Evolutionary conservation across 2,888 invertebrate species (phyloP).

Genomic region (Clitarchus hookeri): DNA sequence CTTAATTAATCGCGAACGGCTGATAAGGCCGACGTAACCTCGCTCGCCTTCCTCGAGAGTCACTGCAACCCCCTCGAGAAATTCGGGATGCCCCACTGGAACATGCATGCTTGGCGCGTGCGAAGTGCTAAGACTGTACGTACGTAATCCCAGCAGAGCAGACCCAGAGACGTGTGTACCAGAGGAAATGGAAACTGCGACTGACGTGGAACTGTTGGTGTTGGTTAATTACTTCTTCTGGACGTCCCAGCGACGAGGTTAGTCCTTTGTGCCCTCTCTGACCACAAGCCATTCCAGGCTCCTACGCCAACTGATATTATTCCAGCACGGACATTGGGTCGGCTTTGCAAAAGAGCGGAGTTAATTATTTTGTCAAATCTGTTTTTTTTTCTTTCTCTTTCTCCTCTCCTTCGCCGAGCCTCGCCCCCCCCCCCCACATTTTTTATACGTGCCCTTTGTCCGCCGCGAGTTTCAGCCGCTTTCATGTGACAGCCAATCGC

Average conservation of each 20-base stretch:
- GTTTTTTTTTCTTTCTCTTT: background rate
- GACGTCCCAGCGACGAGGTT: background rate
- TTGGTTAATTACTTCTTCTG: background rate
- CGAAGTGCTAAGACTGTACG: no score
- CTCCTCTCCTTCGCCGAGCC: background rate
- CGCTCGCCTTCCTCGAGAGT: no score
- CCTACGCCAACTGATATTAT: background rate
- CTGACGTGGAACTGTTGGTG: background rate
- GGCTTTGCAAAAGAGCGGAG: background rate
- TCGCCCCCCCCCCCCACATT: background rate
- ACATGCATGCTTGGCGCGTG: no score
- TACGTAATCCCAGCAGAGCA: no score
- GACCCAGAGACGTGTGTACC: background rate
- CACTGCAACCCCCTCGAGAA: no score
- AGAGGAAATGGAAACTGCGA: background rate
- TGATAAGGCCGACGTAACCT: no score
- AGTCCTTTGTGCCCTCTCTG: background rate
- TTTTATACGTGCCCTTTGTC: background rate
- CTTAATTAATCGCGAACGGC: no score
- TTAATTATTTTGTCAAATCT: conserved; percentile 1
- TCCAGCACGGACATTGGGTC: background rate
- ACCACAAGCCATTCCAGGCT: background rate
- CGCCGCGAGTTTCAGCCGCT: background rate
- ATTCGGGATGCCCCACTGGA: no score
- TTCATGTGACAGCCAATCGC: conserved; percentile 14